Conservation (phyloP, 2,888 invertebrate species). For the Malthinus seriepunctatus region DNA sequence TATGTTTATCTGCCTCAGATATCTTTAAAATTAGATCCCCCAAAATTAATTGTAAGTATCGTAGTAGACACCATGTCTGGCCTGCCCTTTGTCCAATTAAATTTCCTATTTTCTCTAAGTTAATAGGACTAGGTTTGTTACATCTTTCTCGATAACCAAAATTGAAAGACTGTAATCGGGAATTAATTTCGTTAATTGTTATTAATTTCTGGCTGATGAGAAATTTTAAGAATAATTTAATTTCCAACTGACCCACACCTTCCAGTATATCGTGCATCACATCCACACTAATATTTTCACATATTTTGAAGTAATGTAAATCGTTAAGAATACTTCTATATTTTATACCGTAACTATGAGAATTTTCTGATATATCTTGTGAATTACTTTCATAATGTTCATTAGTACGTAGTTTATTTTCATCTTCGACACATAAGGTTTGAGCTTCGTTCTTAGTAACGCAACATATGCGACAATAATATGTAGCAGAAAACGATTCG, state of each 20-base stretch:
- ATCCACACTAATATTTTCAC: conserved; percentile 18
- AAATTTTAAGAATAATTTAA: conserved; percentile 24
- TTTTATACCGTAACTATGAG: conserved; percentile 18
- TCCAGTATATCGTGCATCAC: too few relatives aligned
- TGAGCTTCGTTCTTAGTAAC: conserved; percentile 11
- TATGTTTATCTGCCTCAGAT: too few relatives aligned
- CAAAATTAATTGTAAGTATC: conserved; percentile 11
- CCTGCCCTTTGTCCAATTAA: conserved; percentile 11
- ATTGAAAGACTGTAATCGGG: conserved; percentile 25
- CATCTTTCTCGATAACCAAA: conserved; percentile 21
- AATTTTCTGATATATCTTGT: background rate
- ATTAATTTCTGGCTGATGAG: conserved; percentile 15
- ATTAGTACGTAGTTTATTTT: conserved; percentile 9
- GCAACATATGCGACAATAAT: conserved; percentile 33
- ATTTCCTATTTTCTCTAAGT: conserved; percentile 10
- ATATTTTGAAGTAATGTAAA: conserved; percentile 26
- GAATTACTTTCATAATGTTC: conserved; percentile 8
- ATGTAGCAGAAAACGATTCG: conserved; percentile 31
- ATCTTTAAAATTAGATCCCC: background rate
- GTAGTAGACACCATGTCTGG: conserved; percentile 7
- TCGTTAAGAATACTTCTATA: conserved; percentile 20
- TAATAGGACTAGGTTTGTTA: conserved; percentile 18
- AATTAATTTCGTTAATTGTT: conserved; percentile 21
- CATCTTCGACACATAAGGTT: conserved; percentile 9
- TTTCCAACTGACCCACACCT: conserved; percentile 30